Base-by-base conservation (phyloP, 2,113 vertebrate species). In the Erinaceus europaeus region DNA sequence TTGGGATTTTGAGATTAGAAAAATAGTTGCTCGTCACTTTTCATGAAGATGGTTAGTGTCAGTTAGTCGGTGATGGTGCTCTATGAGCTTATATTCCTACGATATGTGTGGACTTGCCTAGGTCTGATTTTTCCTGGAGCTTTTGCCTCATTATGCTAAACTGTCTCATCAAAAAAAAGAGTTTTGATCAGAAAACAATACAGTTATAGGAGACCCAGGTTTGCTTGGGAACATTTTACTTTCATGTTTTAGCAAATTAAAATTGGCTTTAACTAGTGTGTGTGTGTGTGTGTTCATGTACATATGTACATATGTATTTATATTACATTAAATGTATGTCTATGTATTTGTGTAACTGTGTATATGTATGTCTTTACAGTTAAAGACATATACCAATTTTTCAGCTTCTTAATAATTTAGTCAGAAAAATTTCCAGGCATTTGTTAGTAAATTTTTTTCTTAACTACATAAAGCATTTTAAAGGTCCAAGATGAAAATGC, bases 1-100 rank as follows among this genome's bases (percentile, higher is more conserved):
- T 75, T 89, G 48, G 17, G 27, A 86, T 88, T 85, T 64, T 87
- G 76, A 71, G 64, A 72, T 73, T 73, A 91, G 83, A 32, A 62
- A 76, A 67, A n/a, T 38, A 62, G 10, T 12, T 29, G 15, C 38
- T 21, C 29, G 10, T 27, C 11, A 7, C 59, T 67, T 79, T 74
- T 65, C 38, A 5, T 21, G 73, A 71, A 36, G 67, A 36, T 23
- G 17, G 73, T 80, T 13, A 73, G 14, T 27, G 6, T 83, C 53
- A 46, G 4, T 4, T 50, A 9, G 4, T 32, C 53, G 75, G 23
- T 50, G 14, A 12, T 20, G 29, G 27, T 12, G 32, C 0, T 65
- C 13, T 6, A 38, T 74, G 57, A 64, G 23, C 14, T 38, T 2
- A 25, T 48, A 9, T 0, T 2, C 29, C 46, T 15, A 3, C 18